phyloP scores from a whole-genome alignment of 2,797 vertebrate species.

The Thamnophis elegans region DNA sequence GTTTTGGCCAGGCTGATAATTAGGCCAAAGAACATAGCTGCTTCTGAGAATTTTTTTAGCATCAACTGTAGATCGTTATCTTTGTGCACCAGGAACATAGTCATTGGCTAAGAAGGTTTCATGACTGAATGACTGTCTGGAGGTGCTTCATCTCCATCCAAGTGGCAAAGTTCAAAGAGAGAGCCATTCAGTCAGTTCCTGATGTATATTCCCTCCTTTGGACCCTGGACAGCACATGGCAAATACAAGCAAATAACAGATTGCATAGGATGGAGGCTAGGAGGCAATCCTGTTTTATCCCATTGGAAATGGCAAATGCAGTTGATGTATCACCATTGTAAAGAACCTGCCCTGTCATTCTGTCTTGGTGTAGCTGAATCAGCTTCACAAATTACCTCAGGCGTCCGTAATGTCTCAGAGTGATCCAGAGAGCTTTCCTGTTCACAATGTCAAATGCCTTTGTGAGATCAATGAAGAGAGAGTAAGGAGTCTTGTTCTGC shows the following conservation, averaged over 20 bases:
- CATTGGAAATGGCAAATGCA: not conserved
- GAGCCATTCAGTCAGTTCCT: not conserved
- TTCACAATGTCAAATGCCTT: not conserved
- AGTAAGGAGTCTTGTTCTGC: not conserved
- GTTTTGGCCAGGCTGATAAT: not conserved
- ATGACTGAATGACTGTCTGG: not conserved
- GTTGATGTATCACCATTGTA: not conserved
- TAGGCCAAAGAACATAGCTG: not conserved
- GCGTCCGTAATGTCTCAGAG: not conserved
- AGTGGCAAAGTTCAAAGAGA: not conserved
- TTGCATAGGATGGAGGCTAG: not conserved
- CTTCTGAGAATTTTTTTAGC: not conserved
- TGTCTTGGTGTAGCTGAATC: not conserved
- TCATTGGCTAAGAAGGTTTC: not conserved
- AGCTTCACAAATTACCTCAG: not conserved
- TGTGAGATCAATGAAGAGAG: not conserved
- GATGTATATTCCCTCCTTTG: not conserved
- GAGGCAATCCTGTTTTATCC: not conserved
- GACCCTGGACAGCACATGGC: not conserved
- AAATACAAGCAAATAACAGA: not conserved
- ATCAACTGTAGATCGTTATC: not conserved
- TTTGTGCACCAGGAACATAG: not conserved
- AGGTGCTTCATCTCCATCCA: not conserved
- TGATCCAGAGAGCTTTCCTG: not conserved
- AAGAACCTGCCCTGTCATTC: not conserved